Base-by-base conservation (phyloP, 2,113 vertebrate genomes). In the Ondatra zibethicus region DNA sequence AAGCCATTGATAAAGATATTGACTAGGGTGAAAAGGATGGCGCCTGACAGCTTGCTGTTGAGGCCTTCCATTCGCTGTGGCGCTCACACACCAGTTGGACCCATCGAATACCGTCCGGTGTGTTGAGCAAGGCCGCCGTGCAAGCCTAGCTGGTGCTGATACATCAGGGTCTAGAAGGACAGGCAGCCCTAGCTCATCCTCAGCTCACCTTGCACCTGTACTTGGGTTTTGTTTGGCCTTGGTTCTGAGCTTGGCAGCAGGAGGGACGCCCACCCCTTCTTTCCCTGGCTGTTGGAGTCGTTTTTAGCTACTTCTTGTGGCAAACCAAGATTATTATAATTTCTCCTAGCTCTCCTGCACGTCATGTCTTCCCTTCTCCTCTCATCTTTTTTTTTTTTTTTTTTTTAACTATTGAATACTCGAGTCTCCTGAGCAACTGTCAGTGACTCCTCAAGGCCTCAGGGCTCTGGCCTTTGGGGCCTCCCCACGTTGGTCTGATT, bases 1-100 rank as follows among this genome's bases (percentile, higher is more conserved):
- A 72, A 88, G 39, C 92, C 85, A 92, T 66, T 91, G 96, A 92
- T 96, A 92, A 92, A 93, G 94, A 68, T 93, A 93, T 61, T 87
- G 81, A 82, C 76, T 78, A 27, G 86, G 33, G 68, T 14, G 33
- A 25, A 66, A 47, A 73, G 91, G 70, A 27, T 8, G 47, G 89
- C 92, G 70, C 61, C 36, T 73, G 3, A 31, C 63, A 31, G 25
- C 80, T 93, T 87, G n/a, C 58, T 81, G 19, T 73, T 72, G 13
- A 93, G 76, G 85, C 36, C 65, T 65, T 86, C 17, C 55, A 19
- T 65, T 33, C 29, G 45, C 19, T 9, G 75, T 76, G 50, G 58
- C 36, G 27, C 4, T 14, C 19, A 2, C 92, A 36, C 66, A 19
- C 86, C 84, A 65, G 0, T 87, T 81, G 19, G 7, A 39, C 58